Base-by-base conservation (phyloP, 2,113 vertebrate species). In the Cephalopholis sonnerati region DNA sequence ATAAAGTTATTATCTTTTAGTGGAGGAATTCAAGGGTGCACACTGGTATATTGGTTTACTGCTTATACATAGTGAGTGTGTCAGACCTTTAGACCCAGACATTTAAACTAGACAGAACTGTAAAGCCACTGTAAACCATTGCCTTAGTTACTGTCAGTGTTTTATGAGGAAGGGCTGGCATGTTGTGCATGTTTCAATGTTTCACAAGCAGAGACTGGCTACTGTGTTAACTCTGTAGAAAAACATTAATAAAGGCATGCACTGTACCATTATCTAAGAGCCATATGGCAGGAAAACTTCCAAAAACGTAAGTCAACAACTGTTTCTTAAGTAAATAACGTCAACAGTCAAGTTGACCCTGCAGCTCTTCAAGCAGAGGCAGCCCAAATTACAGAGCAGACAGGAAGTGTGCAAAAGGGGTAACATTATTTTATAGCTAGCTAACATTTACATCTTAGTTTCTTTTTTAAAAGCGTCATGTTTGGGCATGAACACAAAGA, bases 331-430 rank as follows among this genome's bases (percentile, higher is more conserved):
- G 29, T n/a, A 61, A 69, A 51, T 15, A 51, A 16, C n/a, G 53
- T 11, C 58, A n/a, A 63, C 4, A 2, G 8, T 36, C 13, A 32
- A 24, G 27, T 8, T 41, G 15, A 18, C 36, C 58, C 27, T 61
- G 27, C 17, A 41, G 1, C n/a, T 5, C 62, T 62, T 62, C n/a
- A 22, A 44, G 22, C 22, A 2, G 11, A 39, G 15, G 36, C 50
- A 65, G 39, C 12, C 11, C 20, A 18, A 24, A 32, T 0, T 12
- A n/a, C 3, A 61, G 2, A 67, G 54, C 63, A 51, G 27, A 17
- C n/a, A 54, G 24, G 17, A 0, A 32, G 1, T 7, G 13, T 0
- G 1, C 3, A 20, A 2, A 3, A 0, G 0, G 2, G 20, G n/a
- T 54, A 8, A 36, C 32, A 7, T 36, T 36, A 36, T 55, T 20